These are phyloP conservation scores for Halocynthia aurantium DNA, from an alignment of 23 tunicate species.

Conservation along the genomic window DNA sequence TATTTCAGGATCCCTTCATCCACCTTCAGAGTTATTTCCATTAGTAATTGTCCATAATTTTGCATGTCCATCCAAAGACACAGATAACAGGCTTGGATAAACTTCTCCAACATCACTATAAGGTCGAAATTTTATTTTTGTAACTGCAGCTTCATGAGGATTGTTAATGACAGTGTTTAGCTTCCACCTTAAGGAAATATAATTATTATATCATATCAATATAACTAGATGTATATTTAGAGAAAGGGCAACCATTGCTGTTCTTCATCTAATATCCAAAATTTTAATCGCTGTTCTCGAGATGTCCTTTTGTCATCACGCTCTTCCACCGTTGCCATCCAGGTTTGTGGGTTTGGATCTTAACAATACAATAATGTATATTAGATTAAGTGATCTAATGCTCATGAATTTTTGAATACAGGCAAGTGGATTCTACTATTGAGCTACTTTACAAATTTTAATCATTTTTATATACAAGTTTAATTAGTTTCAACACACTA, in stretches of 20 bases:
- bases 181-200: constrained; percentile 33
- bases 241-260: constrained; percentile 43
- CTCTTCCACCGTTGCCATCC: constrained; percentile 81
- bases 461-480: too few relatives aligned
- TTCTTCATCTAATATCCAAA: constrained; percentile 61
- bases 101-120: constrained; percentile 26
- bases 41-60: constrained; percentile 43
- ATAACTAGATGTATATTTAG: neutral
- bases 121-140: constrained; percentile 13
- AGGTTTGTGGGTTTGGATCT: constrained; percentile 23
- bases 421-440: too few relatives aligned
- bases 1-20: neutral
- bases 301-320: neutral
- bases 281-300: constrained; percentile 61
- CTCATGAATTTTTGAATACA: too few relatives aligned
- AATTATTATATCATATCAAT: neutral
- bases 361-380: neutral
- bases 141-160: constrained; percentile 37
- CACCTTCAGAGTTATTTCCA: constrained; percentile 1
- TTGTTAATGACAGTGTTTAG: constrained; percentile 49
- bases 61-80: constrained; percentile 46
- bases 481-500: neutral
- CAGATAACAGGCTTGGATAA: constrained; percentile 20
- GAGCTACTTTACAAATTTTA: too few relatives aligned
- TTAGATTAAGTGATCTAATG: too few relatives aligned